phyloP scores from a whole-genome alignment of 2,797 vertebrate species.

The Centropyge bicolor region DNA sequence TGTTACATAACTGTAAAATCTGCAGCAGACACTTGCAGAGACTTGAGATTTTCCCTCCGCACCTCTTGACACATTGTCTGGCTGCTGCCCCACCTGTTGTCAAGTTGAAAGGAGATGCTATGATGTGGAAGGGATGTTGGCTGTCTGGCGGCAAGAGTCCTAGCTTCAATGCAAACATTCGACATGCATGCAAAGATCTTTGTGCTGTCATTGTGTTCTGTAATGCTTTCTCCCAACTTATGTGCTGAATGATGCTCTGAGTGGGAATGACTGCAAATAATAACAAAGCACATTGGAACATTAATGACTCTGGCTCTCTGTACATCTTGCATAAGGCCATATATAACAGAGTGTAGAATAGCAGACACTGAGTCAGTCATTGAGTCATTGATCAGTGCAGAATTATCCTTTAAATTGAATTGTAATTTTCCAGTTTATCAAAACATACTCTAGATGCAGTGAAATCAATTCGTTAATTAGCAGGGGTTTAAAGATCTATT shows the following conservation, averaged over 20 bases:
- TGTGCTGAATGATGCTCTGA: background rate
- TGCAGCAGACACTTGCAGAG: conserved; percentile 11
- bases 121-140: background rate
- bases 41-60: background rate
- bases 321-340: background rate
- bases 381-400: background rate
- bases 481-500: no score
- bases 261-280: conserved; percentile 3
- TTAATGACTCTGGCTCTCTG: background rate
- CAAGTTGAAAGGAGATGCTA: conserved; percentile 27
- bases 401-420: no score
- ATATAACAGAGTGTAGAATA: background rate
- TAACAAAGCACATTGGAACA: background rate
- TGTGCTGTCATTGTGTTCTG: background rate
- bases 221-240: background rate
- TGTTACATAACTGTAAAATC: background rate
- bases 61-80: conserved; percentile 9
- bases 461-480: no score
- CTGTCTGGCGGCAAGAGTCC: conserved; percentile 3
- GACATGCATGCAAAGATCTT: background rate
- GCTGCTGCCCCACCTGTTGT: conserved; percentile 17
- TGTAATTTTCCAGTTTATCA: no score
- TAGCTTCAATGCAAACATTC: background rate
- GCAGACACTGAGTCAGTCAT: no score
- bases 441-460: no score